phyloP scores from a whole-genome alignment of 2,113 vertebrate species.

The Hippocampus guttulatus region DNA sequence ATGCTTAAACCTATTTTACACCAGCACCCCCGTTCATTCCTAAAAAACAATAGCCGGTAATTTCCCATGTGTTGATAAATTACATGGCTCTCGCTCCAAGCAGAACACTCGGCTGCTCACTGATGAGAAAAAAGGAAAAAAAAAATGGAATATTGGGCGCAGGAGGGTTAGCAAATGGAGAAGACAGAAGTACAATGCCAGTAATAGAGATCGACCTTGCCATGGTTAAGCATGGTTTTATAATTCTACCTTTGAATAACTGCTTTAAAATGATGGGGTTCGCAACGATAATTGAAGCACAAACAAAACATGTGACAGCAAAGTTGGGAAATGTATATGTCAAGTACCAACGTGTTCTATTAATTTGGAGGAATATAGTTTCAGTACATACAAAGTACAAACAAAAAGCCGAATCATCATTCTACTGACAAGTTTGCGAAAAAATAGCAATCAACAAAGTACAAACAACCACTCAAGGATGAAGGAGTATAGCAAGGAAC shows the following conservation, averaged over 20 bases:
- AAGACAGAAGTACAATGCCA: background rate
- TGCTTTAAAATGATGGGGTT: background rate
- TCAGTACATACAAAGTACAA: background rate
- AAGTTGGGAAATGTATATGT: too few species aligned
- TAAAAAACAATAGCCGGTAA: constrained; percentile 55
- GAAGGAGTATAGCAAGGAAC: too few species aligned
- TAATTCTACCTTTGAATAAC: background rate
- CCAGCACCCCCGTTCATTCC: constrained; percentile 38
- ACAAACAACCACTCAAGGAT: too few species aligned
- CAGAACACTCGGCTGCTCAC: constrained; percentile 17
- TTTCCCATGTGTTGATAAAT: constrained; percentile 61
- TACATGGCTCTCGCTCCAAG: constrained; percentile 38
- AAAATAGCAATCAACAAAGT: too few species aligned
- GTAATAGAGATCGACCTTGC: background rate
- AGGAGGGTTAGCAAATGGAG: constrained; percentile 7
- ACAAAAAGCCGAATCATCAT: background rate
- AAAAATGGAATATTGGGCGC: constrained; percentile 6
- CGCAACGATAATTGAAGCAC: background rate
- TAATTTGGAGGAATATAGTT: background rate
- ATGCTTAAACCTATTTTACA: constrained; percentile 58
- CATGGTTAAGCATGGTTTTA: background rate
- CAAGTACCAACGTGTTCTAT: background rate
- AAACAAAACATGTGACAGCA: too few species aligned
- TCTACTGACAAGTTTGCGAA: too few species aligned
- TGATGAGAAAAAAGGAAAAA: constrained; percentile 26